Percentiles rank a stretch among this genome's conserved stretches.
Conservation (phyloP, 2,888 invertebrate species). For the Sphaerophoria taeniata region DNA sequence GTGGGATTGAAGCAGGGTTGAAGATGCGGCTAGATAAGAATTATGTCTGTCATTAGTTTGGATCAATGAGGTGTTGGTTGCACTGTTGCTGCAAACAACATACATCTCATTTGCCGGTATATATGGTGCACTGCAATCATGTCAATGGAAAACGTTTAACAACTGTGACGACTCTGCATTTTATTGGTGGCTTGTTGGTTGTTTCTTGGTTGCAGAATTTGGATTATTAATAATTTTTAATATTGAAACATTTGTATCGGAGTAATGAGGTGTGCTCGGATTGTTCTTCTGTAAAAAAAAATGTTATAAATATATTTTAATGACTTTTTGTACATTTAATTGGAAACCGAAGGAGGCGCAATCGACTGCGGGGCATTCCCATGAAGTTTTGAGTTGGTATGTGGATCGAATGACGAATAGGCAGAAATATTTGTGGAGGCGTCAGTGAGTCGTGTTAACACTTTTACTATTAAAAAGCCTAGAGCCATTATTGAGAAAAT, state of each 20-base stretch:
- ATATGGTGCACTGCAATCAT: conserved; percentile 53
- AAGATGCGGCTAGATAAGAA: conserved; percentile 50
- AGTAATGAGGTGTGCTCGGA: conserved; percentile 47
- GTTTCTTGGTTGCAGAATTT: conserved; percentile 26
- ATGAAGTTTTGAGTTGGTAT: conserved; percentile 18
- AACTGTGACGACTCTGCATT: conserved; percentile 67
- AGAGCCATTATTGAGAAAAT: too few species aligned
- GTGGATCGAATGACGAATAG: conserved; percentile 19
- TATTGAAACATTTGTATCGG: conserved; percentile 24
- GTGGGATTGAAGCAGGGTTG: conserved; percentile 34
- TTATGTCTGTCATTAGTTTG: conserved; percentile 71
- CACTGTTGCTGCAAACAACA: neutral
- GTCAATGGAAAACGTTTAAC: conserved; percentile 59
- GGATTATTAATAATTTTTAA: conserved; percentile 45
- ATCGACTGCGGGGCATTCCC: conserved; percentile 48
- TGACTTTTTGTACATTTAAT: conserved; percentile 47
- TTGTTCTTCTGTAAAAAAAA: conserved; percentile 11
- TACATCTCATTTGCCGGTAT: conserved; percentile 59
- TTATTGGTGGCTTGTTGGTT: neutral
- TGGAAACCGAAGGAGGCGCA: conserved; percentile 18
- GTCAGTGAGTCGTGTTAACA: too few species aligned
- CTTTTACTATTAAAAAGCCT: too few species aligned
- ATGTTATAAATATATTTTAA: conserved; percentile 4
- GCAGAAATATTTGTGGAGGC: conserved; percentile 10
- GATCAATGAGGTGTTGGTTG: conserved; percentile 67